Evolutionary conservation across 1,140 invertebrate species (phyloP).

Genomic region (Bicyclus anynana): DNA sequence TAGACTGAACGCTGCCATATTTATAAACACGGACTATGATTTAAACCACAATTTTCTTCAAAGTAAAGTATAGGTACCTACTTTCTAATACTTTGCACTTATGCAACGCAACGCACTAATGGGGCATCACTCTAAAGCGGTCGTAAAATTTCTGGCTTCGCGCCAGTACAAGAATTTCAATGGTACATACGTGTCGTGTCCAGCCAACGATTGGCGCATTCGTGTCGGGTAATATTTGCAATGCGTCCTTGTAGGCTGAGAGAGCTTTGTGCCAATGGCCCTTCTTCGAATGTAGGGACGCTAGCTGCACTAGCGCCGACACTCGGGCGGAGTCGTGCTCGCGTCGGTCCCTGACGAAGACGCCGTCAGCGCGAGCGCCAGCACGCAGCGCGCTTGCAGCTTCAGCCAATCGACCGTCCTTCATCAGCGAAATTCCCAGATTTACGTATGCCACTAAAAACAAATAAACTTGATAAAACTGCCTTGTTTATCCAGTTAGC

Average conservation of each 20-base stretch:
- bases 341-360: slow-evolving; percentile 91
- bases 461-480: too few relatives aligned
- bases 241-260: slow-evolving; percentile 92
- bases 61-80: too few relatives aligned
- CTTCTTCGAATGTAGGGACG: slow-evolving; percentile 92
- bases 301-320: slow-evolving; percentile 94
- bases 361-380: slow-evolving; percentile 90
- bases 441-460: slow-evolving; percentile 95
- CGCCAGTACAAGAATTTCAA: slow-evolving; percentile 18
- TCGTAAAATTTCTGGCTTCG: slow-evolving; percentile 16
- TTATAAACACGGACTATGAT: too few relatives aligned
- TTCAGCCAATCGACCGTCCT: slow-evolving; percentile 88
- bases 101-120: too few relatives aligned
- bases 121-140: too few relatives aligned
- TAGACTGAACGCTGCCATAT: too few relatives aligned
- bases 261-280: slow-evolving; percentile 90
- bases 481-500: neutral
- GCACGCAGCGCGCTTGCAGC: slow-evolving; percentile 89
- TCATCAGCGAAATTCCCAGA: slow-evolving; percentile 91
- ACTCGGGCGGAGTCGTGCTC: slow-evolving; percentile 94
- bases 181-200: slow-evolving; percentile 58
- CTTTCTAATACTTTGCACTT: too few relatives aligned
- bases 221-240: slow-evolving; percentile 84
- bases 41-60: too few relatives aligned
- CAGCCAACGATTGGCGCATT: slow-evolving; percentile 59